Evolutionary conservation across 1,140 invertebrate species (phyloP).

Genomic region (Apis mellifera): DNA sequence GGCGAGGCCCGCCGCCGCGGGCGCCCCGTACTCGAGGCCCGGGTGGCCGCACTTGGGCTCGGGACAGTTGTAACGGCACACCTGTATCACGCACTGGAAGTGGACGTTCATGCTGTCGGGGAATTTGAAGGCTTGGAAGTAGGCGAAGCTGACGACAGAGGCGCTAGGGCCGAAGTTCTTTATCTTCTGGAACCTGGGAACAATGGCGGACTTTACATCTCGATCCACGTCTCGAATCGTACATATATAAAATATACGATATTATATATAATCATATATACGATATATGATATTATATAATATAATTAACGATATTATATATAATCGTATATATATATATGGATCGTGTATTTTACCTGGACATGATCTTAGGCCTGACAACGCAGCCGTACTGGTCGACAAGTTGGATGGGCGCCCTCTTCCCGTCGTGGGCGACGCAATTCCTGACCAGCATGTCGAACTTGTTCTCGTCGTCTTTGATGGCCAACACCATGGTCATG

Average conservation of each 20-base stretch:
- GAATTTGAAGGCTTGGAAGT: constrained; percentile 98
- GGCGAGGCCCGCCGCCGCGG: constrained; percentile 82
- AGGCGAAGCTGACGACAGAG: constrained; percentile 95
- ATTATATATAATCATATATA: no score
- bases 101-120: constrained; percentile 98
- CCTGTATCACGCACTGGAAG: constrained; percentile 98
- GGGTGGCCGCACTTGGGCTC: constrained; percentile 92
- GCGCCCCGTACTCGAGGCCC: constrained; percentile 87
- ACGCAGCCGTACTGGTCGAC: constrained; percentile 96
- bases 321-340: no score
- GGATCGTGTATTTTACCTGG: no score
- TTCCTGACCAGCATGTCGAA: constrained; percentile 97
- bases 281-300: no score
- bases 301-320: no score
- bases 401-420: constrained; percentile 94
- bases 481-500: constrained; percentile 97
- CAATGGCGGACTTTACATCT: no score
- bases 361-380: constrained; percentile 96
- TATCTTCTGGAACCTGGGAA: constrained; percentile 93
- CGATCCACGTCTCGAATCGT: no score
- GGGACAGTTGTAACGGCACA: constrained; percentile 95
- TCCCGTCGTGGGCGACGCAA: constrained; percentile 96
- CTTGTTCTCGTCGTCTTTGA: constrained; percentile 97
- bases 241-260: no score
- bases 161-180: constrained; percentile 97